phyloP scores from a whole-genome alignment of 2,888 invertebrate species.

The Scrobipalpa costella region DNA sequence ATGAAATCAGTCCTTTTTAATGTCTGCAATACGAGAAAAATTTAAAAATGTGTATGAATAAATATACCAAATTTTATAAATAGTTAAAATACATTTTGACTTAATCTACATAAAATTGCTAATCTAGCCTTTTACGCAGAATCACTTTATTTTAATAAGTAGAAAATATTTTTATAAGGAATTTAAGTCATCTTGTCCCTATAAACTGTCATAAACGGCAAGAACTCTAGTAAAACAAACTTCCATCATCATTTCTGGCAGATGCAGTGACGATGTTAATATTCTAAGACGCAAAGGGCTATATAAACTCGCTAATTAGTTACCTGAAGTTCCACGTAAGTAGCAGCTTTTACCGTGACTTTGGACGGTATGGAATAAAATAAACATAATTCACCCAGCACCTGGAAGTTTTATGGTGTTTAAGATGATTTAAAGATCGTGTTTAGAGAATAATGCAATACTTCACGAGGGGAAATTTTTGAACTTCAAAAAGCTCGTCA shows the following conservation, averaged over 20 bases:
- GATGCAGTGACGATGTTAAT: neutral
- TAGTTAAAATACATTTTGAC: no score
- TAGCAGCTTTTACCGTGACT: constrained; percentile 73
- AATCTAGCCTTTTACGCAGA: no score
- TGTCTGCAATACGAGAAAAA: constrained; percentile 41
- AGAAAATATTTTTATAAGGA: no score
- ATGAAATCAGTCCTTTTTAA: constrained; percentile 69
- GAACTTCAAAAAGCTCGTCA: no score
- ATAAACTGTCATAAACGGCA: neutral
- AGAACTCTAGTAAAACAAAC: neutral
- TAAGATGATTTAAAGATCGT: neutral
- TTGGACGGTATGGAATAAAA: constrained; percentile 74
- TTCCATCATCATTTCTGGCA: neutral
- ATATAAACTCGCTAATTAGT: neutral
- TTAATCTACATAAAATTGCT: no score
- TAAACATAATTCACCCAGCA: constrained; percentile 69
- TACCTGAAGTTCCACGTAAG: constrained; percentile 74
- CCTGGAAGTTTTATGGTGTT: constrained; percentile 44
- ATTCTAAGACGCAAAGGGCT: neutral
- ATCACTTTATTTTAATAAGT: no score
- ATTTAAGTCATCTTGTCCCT: no score
- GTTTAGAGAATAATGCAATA: no score
- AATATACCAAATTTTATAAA: no score
- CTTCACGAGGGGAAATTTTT: neutral
- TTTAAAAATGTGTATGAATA: no score